These are phyloP conservation scores for Ibidorhyncha struthersii DNA, from an alignment of 2,113 vertebrate species.

Conservation along the genomic window DNA sequence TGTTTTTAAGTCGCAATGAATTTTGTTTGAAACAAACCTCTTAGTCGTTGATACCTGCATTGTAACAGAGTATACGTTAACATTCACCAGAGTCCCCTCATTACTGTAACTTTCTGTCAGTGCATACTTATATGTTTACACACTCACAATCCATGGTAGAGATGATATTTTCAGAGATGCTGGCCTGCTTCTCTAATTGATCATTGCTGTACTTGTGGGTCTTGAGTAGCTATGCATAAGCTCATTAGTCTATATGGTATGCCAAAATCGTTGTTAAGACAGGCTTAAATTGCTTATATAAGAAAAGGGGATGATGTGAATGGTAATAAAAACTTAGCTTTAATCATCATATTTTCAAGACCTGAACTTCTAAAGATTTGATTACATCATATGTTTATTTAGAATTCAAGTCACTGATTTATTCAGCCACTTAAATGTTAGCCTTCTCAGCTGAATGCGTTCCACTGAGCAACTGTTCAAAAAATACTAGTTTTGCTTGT, in stretches of 20 bases:
- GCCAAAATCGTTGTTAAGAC: neutral
- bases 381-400: conserved; percentile 33
- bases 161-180: neutral
- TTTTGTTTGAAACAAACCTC: conserved; percentile 26
- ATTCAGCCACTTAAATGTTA: neutral
- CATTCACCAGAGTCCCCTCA: neutral
- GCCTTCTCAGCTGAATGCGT: neutral
- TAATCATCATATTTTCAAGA: conserved; percentile 20
- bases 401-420: conserved; percentile 27
- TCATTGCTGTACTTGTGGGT: neutral
- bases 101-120: neutral
- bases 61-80: neutral
- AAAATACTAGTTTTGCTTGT: neutral
- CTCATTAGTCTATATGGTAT: neutral
- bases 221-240: neutral
- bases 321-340: neutral
- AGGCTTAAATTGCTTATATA: neutral
- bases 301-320: neutral
- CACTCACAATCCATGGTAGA: neutral
- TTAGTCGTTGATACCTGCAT: neutral
- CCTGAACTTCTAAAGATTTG: neutral
- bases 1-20: neutral
- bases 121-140: neutral
- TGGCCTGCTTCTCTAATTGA: neutral
- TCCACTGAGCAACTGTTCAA: neutral